phyloP scores from a whole-genome alignment of 2,113 vertebrate species.

The Gavialis gangeticus region DNA sequence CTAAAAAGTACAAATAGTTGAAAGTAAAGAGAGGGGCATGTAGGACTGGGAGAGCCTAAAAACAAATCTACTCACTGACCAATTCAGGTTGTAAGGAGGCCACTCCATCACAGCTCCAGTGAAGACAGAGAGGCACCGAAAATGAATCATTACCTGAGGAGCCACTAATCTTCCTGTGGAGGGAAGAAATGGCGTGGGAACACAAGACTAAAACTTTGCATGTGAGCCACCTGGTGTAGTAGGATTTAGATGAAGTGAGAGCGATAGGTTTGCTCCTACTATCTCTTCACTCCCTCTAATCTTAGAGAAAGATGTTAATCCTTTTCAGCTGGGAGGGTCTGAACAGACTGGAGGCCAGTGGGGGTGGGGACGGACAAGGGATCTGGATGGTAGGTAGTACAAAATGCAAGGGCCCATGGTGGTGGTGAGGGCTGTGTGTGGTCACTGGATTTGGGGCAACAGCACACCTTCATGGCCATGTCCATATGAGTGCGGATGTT shows the following conservation, averaged over 20 bases:
- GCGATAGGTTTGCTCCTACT: not conserved
- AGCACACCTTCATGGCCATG: too few relatives aligned
- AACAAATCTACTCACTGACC: too few relatives aligned
- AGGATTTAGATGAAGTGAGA: not conserved
- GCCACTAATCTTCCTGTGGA: not conserved
- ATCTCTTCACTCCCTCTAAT: not conserved
- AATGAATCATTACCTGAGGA: too few relatives aligned
- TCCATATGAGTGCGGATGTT: too few relatives aligned
- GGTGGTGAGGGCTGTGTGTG: too few relatives aligned
- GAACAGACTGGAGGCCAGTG: not conserved
- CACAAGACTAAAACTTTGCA: not conserved
- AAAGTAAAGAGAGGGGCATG: rapidly evolving
- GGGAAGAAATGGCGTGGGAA: not conserved
- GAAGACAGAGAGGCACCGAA: too few relatives aligned
- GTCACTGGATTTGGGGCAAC: too few relatives aligned
- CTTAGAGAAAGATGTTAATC: not conserved
- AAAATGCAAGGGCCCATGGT: not conserved
- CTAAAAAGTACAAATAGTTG: not conserved
- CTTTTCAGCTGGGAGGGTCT: rapidly evolving
- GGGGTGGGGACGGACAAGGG: not conserved
- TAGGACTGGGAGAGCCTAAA: not conserved
- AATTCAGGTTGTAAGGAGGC: too few relatives aligned
- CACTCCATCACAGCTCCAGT: too few relatives aligned
- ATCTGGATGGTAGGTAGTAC: not conserved
- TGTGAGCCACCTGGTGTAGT: not conserved